Percentiles rank a stretch among this genome's conserved stretches.
phyloP scores from a whole-genome alignment of 2,888 invertebrate species.

The Hymenopus coronatus region DNA sequence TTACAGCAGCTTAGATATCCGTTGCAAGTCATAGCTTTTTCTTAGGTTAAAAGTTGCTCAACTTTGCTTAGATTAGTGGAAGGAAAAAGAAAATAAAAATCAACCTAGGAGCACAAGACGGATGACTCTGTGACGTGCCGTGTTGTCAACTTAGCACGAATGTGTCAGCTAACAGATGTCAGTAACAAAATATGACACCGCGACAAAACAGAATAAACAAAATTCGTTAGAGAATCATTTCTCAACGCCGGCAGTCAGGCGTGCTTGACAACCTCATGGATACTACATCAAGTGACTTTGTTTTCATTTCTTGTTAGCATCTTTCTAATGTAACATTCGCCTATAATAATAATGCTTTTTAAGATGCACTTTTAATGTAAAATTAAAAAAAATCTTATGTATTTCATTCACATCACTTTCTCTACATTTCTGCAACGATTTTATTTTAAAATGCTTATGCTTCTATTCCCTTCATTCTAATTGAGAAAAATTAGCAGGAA shows the following conservation, averaged over 20 bases:
- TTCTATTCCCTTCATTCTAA: too few relatives aligned
- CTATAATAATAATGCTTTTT: too few relatives aligned
- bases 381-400: too few relatives aligned
- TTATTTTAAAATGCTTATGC: too few relatives aligned
- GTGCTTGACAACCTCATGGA: not conserved
- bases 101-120: not conserved
- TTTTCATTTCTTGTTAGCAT: not conserved
- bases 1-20: too few relatives aligned
- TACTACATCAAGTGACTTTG: not conserved
- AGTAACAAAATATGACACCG: not conserved
- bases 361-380: too few relatives aligned
- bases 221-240: not conserved
- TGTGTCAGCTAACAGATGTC: not conserved
- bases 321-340: too few relatives aligned
- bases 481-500: too few relatives aligned
- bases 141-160: not conserved
- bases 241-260: slow-evolving; percentile 2
- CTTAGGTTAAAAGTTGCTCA: too few relatives aligned
- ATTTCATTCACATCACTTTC: too few relatives aligned
- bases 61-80: not conserved
- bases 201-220: not conserved
- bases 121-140: not conserved
- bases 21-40: too few relatives aligned
- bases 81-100: not conserved
- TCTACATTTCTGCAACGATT: too few relatives aligned